A percentile compares a stretch with the other conserved stretches of the same genome.
phyloP scores from a whole-genome alignment of 2,113 vertebrate species.

The Peromyscus maniculatus region DNA sequence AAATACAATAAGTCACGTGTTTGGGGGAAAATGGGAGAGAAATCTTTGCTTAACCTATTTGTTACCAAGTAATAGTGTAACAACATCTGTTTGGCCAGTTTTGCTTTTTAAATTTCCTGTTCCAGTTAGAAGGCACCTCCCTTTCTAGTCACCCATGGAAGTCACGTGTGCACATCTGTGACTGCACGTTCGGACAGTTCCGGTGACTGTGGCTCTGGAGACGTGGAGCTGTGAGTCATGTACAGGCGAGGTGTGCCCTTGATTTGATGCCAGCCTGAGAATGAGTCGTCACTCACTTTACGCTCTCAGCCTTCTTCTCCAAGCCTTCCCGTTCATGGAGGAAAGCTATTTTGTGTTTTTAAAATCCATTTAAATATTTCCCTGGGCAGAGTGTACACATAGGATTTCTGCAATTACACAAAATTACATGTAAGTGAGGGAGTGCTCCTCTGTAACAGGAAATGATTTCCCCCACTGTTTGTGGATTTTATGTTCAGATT shows the following conservation, averaged over 20 bases:
- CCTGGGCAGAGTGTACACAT: not conserved
- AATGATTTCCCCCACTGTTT: not conserved
- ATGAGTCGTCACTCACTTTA: not conserved
- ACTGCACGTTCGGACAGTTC: not conserved
- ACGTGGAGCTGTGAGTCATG: not conserved
- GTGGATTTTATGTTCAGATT: not conserved
- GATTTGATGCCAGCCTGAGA: not conserved
- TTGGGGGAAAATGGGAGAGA: not conserved
- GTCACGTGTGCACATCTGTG: not conserved
- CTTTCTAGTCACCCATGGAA: not conserved
- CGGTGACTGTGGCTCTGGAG: not conserved
- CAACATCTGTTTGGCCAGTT: not conserved
- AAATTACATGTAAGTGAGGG: not conserved
- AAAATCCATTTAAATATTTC: not conserved
- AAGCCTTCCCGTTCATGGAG: not conserved
- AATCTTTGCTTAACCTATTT: not conserved
- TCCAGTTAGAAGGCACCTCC: not conserved
- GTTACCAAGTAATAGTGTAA: not conserved
- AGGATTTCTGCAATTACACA: not conserved
- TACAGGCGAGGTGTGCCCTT: not conserved
- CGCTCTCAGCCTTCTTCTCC: not conserved
- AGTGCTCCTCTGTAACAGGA: not conserved
- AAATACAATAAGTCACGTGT: slow-evolving; percentile 5
- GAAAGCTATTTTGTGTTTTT: not conserved
- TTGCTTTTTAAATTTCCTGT: not conserved